phyloP scores from a whole-genome alignment of 2,888 invertebrate genomes.

The Leptopterna dolabrata region DNA sequence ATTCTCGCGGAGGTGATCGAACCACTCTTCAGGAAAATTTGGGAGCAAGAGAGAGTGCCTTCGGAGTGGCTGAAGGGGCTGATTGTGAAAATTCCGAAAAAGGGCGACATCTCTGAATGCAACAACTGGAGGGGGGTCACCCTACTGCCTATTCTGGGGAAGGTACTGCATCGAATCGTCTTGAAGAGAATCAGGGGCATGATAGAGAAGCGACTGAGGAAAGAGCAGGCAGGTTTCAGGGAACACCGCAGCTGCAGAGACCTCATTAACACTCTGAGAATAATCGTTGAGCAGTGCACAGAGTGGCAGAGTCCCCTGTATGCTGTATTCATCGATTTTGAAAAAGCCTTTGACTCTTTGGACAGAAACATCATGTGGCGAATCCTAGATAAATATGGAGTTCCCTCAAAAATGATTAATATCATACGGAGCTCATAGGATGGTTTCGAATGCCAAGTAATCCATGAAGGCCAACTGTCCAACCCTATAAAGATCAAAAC shows the following conservation, averaged over 20 bases:
- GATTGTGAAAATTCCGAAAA: not conserved
- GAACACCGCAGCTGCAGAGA: constrained; percentile 35
- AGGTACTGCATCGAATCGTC: not conserved
- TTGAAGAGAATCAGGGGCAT: constrained; percentile 1
- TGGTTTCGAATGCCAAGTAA: constrained; percentile 21
- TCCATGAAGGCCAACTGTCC: not conserved
- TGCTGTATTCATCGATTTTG: constrained; percentile 12
- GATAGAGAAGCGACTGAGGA: not conserved
- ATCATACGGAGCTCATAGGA: constrained; percentile 19
- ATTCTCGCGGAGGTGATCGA: not conserved
- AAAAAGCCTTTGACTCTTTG: constrained; percentile 25
- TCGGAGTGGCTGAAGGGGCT: not conserved
- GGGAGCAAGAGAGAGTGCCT: not conserved
- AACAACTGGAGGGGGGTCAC: constrained; percentile 19
- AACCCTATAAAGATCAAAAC: constrained; percentile 4
- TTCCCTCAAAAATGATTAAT: constrained; percentile 15
- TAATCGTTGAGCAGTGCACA: not conserved
- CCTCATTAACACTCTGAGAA: constrained; percentile 18
- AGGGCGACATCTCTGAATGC: constrained; percentile 6
- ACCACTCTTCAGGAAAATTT: constrained; percentile 13
- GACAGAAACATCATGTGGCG: constrained; percentile 34
- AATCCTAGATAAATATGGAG: not conserved
- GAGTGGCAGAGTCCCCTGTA: constrained; percentile 9
- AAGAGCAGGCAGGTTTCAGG: constrained; percentile 10
- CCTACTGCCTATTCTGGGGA: not conserved